Percentiles rank a stretch among this genome's conserved stretches.
phyloP scores from a whole-genome alignment of 2,113 vertebrate species.

The Pollimyrus isidori region DNA sequence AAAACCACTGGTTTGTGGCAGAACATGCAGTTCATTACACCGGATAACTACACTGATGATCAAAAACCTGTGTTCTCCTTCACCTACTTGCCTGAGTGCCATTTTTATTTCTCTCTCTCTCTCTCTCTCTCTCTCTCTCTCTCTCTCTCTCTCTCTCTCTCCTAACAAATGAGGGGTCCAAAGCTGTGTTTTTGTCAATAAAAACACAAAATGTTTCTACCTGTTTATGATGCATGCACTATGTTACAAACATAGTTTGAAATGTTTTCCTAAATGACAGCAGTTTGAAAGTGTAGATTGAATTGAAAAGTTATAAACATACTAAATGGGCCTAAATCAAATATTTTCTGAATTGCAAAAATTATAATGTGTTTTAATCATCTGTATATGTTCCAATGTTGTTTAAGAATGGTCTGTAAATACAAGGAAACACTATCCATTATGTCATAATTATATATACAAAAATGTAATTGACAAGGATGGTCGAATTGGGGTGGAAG shows the following conservation, averaged over 20 bases:
- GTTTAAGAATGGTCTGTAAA: neutral
- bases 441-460: neutral
- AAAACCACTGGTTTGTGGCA: slow-evolving; percentile 43
- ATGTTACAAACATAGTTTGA: neutral
- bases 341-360: neutral
- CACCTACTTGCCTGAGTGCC: slow-evolving; percentile 23
- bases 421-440: neutral
- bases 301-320: neutral
- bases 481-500: neutral
- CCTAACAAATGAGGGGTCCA: slow-evolving; percentile 37
- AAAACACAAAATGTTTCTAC: neutral
- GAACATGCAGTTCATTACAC: slow-evolving; percentile 51
- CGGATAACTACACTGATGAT: slow-evolving; percentile 54
- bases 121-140: neutral
- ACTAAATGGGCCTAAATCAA: neutral
- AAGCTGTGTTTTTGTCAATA: neutral
- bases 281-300: neutral
- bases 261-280: neutral
- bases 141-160: slow-evolving; percentile 32
- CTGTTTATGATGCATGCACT: neutral
- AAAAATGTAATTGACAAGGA: neutral
- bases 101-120: neutral
- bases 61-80: slow-evolving; percentile 52
- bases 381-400: neutral
- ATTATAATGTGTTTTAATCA: neutral